Percentiles rank a stretch among this genome's conserved stretches.
Conservation (phyloP, 2,888 invertebrate genomes). For the Luperina nickerlii region DNA sequence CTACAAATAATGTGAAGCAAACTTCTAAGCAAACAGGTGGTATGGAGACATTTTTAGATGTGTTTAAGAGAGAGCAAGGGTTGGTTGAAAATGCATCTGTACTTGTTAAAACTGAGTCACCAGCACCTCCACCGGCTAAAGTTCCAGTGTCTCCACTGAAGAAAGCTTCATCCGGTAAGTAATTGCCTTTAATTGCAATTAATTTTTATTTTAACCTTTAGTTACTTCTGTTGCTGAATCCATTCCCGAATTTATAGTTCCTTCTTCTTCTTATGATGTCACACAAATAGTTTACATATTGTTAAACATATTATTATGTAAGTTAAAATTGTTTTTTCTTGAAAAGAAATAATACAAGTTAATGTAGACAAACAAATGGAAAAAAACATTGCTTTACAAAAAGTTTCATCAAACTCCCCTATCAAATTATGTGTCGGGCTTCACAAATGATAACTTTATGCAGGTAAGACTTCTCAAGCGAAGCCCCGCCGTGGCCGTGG, state of each 20-base stretch:
- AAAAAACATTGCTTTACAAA: neutral
- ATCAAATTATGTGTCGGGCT: neutral
- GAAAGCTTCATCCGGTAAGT: conserved; percentile 78
- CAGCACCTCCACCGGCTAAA: conserved; percentile 68
- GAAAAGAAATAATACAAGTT: neutral
- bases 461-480: conserved; percentile 77
- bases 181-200: neutral
- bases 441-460: conserved; percentile 4
- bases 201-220: neutral
- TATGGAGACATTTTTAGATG: conserved; percentile 86
- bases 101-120: conserved; percentile 78
- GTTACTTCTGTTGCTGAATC: neutral
- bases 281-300: neutral
- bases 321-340: neutral
- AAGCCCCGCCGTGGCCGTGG: conserved; percentile 85
- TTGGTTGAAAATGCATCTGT: conserved; percentile 72
- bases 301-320: neutral
- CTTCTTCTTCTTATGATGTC: conserved; percentile 4
- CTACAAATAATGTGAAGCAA: conserved; percentile 74
- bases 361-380: neutral
- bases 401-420: neutral
- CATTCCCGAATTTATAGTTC: neutral
- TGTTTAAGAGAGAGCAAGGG: conserved; percentile 87
- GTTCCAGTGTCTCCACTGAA: conserved; percentile 76
- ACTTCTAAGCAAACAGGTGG: conserved; percentile 70